Evolutionary conservation across 1,140 invertebrate species (phyloP).

Genomic region (Drosophila novamexicana): DNA sequence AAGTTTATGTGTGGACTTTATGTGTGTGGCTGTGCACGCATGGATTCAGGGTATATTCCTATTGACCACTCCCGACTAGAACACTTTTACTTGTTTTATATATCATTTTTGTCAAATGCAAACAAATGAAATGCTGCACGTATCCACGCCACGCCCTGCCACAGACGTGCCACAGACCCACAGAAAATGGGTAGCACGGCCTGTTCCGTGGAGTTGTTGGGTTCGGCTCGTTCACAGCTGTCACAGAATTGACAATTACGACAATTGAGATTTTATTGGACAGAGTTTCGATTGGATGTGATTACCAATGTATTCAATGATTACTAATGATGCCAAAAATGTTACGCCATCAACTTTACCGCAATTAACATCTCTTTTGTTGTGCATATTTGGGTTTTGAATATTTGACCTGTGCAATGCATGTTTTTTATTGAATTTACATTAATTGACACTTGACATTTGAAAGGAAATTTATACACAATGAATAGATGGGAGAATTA

Average conservation of each 20-base stretch:
- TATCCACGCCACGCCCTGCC: constrained; percentile 14
- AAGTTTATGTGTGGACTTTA: no score
- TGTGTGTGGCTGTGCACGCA: no score
- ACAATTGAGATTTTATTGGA: constrained; percentile 53
- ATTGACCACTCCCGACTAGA: not conserved
- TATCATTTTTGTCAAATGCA: constrained; percentile 34
- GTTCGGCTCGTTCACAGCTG: constrained; percentile 1
- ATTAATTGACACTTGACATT: constrained; percentile 11
- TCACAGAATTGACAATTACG: constrained; percentile 57
- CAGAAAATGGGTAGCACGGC: not conserved
- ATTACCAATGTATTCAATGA: constrained; percentile 33
- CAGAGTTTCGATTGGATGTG: constrained; percentile 25
- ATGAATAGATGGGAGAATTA: not conserved
- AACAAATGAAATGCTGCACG: constrained; percentile 37
- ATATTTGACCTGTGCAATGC: not conserved
- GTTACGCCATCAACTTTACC: constrained; percentile 22
- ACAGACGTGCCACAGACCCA: not conserved
- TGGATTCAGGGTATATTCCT: not conserved
- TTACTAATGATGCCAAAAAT: constrained; percentile 23
- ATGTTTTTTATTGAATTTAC: not conserved
- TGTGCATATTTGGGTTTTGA: constrained; percentile 11
- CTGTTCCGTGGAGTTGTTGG: not conserved
- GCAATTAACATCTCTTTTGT: constrained; percentile 23
- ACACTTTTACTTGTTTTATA: constrained; percentile 13
- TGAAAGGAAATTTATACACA: not conserved